Percentiles rank a stretch among this genome's conserved stretches.
Conservation (phyloP, 1,140 invertebrate species). For the Atta texana region DNA sequence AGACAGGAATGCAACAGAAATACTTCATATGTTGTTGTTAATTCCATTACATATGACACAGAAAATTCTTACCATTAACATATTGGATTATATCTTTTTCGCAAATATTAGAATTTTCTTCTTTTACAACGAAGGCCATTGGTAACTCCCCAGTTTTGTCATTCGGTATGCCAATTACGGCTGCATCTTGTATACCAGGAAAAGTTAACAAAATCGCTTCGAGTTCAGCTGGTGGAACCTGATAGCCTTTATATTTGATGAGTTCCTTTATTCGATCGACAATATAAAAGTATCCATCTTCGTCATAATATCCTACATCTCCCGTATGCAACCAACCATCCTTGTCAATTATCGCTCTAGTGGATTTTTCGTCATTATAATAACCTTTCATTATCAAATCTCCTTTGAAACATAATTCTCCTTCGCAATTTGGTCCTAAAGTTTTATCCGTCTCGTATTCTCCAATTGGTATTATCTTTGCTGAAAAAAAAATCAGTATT, state of each 20-base stretch:
- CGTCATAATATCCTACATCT: slow-evolving; percentile 90
- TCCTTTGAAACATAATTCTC: slow-evolving; percentile 89
- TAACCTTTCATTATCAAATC: slow-evolving; percentile 80
- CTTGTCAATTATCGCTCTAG: slow-evolving; percentile 83
- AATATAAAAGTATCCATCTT: slow-evolving; percentile 89
- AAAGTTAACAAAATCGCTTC: slow-evolving; percentile 90
- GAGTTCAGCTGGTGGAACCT: slow-evolving; percentile 85
- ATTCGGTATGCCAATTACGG: slow-evolving; percentile 91
- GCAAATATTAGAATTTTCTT: slow-evolving; percentile 82
- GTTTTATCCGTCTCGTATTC: slow-evolving; percentile 79
- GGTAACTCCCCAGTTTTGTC: slow-evolving; percentile 90
- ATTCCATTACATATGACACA: background rate
- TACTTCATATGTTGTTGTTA: background rate
- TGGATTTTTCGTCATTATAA: slow-evolving; percentile 71
- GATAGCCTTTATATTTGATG: slow-evolving; percentile 90
- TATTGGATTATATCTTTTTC: slow-evolving; percentile 85
- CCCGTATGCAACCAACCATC: slow-evolving; percentile 92
- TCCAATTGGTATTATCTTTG: slow-evolving; percentile 74
- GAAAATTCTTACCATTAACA: slow-evolving; percentile 82
- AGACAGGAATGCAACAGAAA: background rate
- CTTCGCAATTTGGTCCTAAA: slow-evolving; percentile 88
- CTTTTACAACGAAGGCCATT: slow-evolving; percentile 89
- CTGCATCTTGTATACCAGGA: slow-evolving; percentile 89
- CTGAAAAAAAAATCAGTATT: slow-evolving; percentile 61
- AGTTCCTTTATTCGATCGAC: slow-evolving; percentile 92